phyloP scores from a whole-genome alignment of 35 echinoderm and acorn worm species.

The Patiria miniata region DNA sequence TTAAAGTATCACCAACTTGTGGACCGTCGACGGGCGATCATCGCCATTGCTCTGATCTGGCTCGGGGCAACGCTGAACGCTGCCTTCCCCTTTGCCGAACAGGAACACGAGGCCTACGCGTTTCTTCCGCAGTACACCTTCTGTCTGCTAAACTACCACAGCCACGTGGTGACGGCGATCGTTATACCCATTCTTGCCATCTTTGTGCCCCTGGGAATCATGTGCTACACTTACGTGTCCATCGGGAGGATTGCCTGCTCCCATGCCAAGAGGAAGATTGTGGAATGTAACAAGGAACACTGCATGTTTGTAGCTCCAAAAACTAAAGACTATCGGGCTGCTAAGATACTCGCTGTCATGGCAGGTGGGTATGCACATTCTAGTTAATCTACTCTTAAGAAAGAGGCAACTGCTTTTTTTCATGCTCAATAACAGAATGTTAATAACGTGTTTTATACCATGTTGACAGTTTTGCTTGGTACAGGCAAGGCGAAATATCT shows the following conservation, averaged over 20 bases:
- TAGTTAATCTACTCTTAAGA: too few relatives aligned
- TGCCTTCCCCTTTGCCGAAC: conserved; percentile 49
- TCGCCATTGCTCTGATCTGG: conserved; percentile 58
- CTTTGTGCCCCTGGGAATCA: conserved; percentile 66
- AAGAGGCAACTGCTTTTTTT: not conserved
- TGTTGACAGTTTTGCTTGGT: too few relatives aligned
- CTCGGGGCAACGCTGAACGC: conserved; percentile 35
- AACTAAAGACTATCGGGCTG: conserved; percentile 85
- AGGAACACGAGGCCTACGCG: conserved; percentile 18
- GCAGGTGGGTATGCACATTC: conserved; percentile 59
- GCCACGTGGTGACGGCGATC: conserved; percentile 45
- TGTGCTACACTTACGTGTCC: conserved; percentile 74
- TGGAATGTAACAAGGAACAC: conserved; percentile 85
- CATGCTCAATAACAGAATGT: too few relatives aligned
- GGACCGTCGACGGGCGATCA: conserved; percentile 43
- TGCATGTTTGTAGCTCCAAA: conserved; percentile 88
- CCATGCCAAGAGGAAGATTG: conserved; percentile 73
- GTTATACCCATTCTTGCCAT: conserved; percentile 54
- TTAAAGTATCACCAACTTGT: conserved; percentile 82
- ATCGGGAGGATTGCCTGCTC: conserved; percentile 78
- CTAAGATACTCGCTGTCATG: conserved; percentile 77
- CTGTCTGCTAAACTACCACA: conserved; percentile 60
- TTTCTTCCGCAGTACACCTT: conserved; percentile 59
- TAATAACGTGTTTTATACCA: too few relatives aligned
- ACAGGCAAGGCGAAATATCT: too few relatives aligned